Percentiles rank a stretch among this genome's conserved stretches.
Conservation (phyloP, 2,797 vertebrate genomes). For the Arctocebus calabarensis region DNA sequence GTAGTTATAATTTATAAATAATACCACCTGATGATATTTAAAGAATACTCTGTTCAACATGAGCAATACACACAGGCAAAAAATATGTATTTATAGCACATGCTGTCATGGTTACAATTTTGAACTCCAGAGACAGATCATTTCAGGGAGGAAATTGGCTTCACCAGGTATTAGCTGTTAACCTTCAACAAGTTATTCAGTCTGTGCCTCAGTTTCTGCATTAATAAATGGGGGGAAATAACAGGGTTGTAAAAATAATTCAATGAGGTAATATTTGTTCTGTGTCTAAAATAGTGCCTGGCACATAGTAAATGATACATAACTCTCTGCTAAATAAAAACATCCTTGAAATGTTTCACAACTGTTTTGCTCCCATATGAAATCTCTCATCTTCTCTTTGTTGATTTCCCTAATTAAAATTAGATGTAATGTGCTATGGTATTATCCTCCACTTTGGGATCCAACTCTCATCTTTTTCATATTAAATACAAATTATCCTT, state of each 20-base stretch:
- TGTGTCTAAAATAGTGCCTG: neutral
- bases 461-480: neutral
- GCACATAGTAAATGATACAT: neutral
- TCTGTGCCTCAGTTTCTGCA: neutral
- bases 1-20: neutral
- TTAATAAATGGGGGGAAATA: neutral
- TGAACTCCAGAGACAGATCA: neutral
- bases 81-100: neutral
- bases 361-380: neutral
- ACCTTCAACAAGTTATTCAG: neutral
- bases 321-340: neutral
- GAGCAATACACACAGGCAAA: neutral
- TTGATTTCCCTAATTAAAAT: neutral
- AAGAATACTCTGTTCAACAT: too few species aligned
- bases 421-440: neutral
- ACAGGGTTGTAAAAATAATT: neutral
- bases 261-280: neutral
- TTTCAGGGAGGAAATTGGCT: neutral
- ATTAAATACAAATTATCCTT: neutral
- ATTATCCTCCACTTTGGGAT: neutral
- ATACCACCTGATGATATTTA: neutral
- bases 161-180: neutral
- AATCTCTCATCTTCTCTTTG: neutral
- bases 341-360: neutral
- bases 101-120: neutral